phyloP scores from a whole-genome alignment of 2,888 invertebrate species.

The Neoitamus cyanurus region DNA sequence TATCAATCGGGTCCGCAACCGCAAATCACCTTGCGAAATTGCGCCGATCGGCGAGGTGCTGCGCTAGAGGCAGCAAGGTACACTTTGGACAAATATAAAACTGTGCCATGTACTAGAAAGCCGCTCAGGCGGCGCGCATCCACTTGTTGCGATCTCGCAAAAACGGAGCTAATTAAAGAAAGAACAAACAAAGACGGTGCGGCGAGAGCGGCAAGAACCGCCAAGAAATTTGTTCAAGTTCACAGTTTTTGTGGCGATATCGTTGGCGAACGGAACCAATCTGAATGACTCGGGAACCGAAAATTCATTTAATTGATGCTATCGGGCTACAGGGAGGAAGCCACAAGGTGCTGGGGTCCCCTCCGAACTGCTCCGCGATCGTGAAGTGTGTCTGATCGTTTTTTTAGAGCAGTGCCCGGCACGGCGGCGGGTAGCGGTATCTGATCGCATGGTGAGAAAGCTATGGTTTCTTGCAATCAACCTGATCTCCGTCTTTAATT shows the following conservation, averaged over 20 bases:
- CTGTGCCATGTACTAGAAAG: conserved; percentile 38
- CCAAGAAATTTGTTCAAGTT: conserved; percentile 45
- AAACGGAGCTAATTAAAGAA: conserved; percentile 35
- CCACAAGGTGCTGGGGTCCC: not conserved
- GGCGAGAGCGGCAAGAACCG: not conserved
- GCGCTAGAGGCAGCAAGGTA: not conserved
- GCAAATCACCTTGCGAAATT: conserved; percentile 33
- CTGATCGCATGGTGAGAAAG: conserved; percentile 40
- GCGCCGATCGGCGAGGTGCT: not conserved
- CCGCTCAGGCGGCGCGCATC: conserved; percentile 18
- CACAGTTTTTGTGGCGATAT: conserved; percentile 32
- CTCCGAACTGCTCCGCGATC: not conserved
- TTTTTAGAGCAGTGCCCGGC: not conserved
- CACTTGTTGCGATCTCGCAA: not conserved
- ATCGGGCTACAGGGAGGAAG: conserved; percentile 3
- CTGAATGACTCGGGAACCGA: conserved; percentile 3
- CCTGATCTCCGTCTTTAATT: conserved; percentile 26
- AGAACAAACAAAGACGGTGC: not conserved
- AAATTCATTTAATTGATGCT: conserved; percentile 34
- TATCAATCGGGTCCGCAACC: conserved; percentile 18
- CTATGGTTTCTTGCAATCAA: conserved; percentile 36
- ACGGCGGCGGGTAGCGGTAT: conserved; percentile 2
- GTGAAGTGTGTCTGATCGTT: conserved; percentile 20
- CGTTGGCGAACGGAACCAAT: conserved; percentile 26
- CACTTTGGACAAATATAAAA: conserved; percentile 19